Conservation (phyloP, 2,888 invertebrate genomes). For the Blastobasis lacticolella region DNA sequence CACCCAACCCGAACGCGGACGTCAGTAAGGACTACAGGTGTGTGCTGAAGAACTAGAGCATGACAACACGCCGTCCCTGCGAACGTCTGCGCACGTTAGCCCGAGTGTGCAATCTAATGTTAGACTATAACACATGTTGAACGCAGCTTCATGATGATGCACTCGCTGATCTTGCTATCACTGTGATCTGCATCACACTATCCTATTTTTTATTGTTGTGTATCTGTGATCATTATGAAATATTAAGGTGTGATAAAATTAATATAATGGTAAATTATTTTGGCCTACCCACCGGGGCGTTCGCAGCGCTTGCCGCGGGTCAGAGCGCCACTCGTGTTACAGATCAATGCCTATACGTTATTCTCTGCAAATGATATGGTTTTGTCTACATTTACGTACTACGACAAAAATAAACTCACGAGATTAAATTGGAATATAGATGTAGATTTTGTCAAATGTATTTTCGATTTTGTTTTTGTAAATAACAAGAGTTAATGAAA, state of each 20-base stretch:
- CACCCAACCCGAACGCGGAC: conserved; percentile 64
- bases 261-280: conserved; percentile 32
- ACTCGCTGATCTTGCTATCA: conserved; percentile 36
- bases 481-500: conserved; percentile 27
- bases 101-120: conserved; percentile 11
- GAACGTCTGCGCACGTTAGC: conserved; percentile 19
- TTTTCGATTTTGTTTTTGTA: too few species aligned
- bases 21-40: conserved; percentile 75
- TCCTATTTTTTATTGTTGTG: conserved; percentile 44
- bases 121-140: conserved; percentile 21
- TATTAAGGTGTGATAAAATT: conserved; percentile 43
- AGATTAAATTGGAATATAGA: too few species aligned
- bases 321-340: too few species aligned
- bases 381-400: too few species aligned
- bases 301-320: too few species aligned
- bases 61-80: conserved; percentile 16
- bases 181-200: conserved; percentile 54
- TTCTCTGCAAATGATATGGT: too few species aligned
- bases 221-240: conserved; percentile 66
- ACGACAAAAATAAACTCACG: too few species aligned
- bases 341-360: too few species aligned
- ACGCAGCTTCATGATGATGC: conserved; percentile 31
- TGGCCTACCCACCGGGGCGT: conserved; percentile 57
- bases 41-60: conserved; percentile 66
- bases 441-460: too few species aligned